Evolutionary conservation across 2,113 vertebrate genomes (phyloP).

Genomic region (Actinemys pallida): DNA sequence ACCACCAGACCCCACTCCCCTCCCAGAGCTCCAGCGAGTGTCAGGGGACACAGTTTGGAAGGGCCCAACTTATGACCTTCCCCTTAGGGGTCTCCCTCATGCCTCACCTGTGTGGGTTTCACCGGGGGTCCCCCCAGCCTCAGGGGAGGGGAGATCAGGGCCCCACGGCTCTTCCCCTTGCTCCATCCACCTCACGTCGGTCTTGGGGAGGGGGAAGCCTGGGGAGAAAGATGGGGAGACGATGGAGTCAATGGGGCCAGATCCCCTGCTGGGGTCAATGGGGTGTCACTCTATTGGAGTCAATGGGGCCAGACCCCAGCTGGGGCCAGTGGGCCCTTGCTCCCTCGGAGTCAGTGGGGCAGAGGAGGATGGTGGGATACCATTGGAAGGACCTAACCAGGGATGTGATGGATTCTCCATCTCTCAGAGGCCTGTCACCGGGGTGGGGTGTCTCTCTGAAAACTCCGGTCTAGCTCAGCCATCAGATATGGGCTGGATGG

Average conservation of each 20-base stretch:
- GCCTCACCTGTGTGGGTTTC: neutral
- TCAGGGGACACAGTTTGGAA: too few relatives aligned
- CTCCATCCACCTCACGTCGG: neutral
- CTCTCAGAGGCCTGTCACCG: neutral
- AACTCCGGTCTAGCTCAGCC: neutral
- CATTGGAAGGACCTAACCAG: neutral
- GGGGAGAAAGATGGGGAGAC: neutral
- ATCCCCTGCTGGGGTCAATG: too few relatives aligned
- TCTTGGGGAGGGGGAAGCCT: neutral
- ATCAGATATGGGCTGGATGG: neutral
- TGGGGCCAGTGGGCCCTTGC: too few relatives aligned
- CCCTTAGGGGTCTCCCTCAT: neutral
- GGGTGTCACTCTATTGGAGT: too few relatives aligned
- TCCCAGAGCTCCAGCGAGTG: too few relatives aligned
- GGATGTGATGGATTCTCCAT: neutral
- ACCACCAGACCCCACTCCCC: too few relatives aligned
- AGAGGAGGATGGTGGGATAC: neutral
- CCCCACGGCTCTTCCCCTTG: neutral
- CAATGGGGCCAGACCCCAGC: too few relatives aligned
- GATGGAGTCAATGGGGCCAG: neutral
- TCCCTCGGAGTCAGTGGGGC: too few relatives aligned
- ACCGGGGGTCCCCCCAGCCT: neutral
- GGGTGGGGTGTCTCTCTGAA: too few relatives aligned
- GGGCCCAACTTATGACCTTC: too few relatives aligned
- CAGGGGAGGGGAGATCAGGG: neutral